Evolutionary conservation across 1,140 invertebrate species (phyloP).

Genomic region (Drosophila willistoni): DNA sequence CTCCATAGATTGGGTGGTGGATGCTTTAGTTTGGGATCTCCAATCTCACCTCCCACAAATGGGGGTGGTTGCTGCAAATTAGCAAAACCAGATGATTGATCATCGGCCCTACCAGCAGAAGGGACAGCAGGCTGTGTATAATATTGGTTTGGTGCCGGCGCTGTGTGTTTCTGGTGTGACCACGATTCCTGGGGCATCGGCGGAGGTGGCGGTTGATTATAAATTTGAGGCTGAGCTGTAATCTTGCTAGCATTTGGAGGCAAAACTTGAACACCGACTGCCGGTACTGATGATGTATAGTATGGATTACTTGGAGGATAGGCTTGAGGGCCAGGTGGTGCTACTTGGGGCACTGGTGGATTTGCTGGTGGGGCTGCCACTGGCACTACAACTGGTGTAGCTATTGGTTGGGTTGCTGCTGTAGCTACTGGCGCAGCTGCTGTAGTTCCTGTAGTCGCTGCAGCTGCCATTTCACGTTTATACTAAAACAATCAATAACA

Average conservation of each 20-base stretch:
- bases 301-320: conserved; percentile 40
- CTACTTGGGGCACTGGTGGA: conserved; percentile 21
- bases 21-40: conserved; percentile 13
- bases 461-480: conserved; percentile 80
- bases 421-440: neutral
- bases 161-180: conserved; percentile 18
- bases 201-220: conserved; percentile 83
- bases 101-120: neutral
- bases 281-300: conserved; percentile 22
- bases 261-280: neutral
- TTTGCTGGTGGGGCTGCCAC: conserved; percentile 10
- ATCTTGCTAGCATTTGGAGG: conserved; percentile 53
- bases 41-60: conserved; percentile 16
- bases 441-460: conserved; percentile 15
- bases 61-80: conserved; percentile 66
- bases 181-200: conserved; percentile 61
- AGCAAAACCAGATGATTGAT: conserved; percentile 35
- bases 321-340: conserved; percentile 32
- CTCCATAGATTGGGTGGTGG: conserved; percentile 29
- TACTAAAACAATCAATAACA: conserved; percentile 48
- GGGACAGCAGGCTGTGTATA: conserved; percentile 26
- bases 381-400: neutral
- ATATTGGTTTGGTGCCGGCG: conserved; percentile 25
- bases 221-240: conserved; percentile 72
- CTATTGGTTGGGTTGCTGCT: conserved; percentile 12